These are phyloP conservation scores for Callipepla squamata DNA, from an alignment of 2,113 vertebrate species.

Conservation along the genomic window DNA sequence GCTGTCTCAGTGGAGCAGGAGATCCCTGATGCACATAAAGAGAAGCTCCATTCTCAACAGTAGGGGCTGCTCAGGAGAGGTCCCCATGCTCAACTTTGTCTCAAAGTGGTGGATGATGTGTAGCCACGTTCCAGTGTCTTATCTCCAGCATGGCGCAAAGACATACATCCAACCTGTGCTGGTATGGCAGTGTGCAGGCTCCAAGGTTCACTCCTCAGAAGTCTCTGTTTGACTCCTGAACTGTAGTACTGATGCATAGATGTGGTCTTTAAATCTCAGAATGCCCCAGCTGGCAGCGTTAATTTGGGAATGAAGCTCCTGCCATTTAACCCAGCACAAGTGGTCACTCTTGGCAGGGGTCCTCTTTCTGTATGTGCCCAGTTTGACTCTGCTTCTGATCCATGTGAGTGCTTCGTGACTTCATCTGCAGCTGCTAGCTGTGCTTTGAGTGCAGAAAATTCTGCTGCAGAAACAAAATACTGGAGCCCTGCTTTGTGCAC, in stretches of 20 bases:
- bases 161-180: fast-evolving
- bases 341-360: neutral
- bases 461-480: neutral
- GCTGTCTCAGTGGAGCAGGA: neutral
- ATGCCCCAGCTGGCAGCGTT: neutral
- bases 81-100: neutral
- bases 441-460: neutral
- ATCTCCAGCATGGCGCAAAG: fast-evolving
- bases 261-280: neutral
- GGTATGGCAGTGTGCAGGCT: neutral
- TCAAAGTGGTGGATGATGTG: neutral
- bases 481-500: neutral
- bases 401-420: neutral
- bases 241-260: neutral
- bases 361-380: neutral
- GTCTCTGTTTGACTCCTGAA: neutral
- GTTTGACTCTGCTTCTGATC: neutral
- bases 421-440: neutral
- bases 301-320: neutral
- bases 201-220: neutral
- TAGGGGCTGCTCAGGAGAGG: neutral
- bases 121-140: fast-evolving
- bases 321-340: neutral
- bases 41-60: neutral
- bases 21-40: neutral